Conservation (phyloP, 2,888 invertebrate genomes). For the Lycocerus yunnanus region DNA sequence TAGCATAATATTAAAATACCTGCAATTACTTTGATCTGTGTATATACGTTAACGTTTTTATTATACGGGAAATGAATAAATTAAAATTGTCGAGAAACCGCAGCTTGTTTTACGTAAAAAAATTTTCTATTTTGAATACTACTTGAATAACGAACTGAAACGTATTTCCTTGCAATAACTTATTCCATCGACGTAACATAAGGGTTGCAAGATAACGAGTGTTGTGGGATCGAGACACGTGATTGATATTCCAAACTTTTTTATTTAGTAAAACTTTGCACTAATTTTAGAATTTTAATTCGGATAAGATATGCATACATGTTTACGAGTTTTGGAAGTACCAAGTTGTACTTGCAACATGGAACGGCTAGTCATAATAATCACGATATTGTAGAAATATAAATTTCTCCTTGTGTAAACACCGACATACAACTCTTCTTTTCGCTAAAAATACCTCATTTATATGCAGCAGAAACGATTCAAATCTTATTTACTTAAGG, state of each 20-base stretch:
- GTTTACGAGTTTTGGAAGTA: neutral
- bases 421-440: constrained; percentile 10
- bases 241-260: neutral
- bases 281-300: neutral
- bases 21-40: neutral
- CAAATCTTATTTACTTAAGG: constrained; percentile 1
- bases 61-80: neutral
- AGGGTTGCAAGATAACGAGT: neutral
- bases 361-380: neutral
- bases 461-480: constrained; percentile 6
- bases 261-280: neutral
- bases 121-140: neutral
- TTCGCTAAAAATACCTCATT: constrained; percentile 6
- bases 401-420: constrained; percentile 1
- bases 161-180: neutral
- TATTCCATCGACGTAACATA: neutral
- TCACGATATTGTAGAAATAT: neutral
- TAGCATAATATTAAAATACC: neutral
- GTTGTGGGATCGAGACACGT: neutral
- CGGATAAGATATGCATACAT: neutral
- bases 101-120: neutral
- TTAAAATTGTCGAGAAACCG: neutral
- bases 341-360: neutral
- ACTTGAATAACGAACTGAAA: neutral
- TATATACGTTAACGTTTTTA: neutral